Evolutionary conservation across 2,797 vertebrate genomes (phyloP).

Genomic region (Percopsis omiscomaycus): DNA sequence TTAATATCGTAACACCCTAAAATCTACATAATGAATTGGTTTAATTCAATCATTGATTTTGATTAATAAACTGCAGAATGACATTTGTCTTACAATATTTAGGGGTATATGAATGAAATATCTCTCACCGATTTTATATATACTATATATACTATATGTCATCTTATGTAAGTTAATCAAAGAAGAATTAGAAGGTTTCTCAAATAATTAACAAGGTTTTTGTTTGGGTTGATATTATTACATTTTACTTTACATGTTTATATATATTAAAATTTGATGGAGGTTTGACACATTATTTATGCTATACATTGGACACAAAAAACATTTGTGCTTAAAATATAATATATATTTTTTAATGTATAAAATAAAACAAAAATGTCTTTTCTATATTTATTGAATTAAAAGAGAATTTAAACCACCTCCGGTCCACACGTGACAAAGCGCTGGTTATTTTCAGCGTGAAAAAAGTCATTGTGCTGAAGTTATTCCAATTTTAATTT

Average conservation of each 20-base stretch:
- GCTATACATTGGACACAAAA: not conserved
- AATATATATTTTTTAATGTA: not conserved
- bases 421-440: slow-evolving; percentile 14
- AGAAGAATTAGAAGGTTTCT: too few relatives aligned
- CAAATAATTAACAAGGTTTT: too few relatives aligned
- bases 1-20: too few relatives aligned
- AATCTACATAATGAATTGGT: too few relatives aligned
- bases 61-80: too few relatives aligned
- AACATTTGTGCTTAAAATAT: not conserved
- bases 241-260: not conserved
- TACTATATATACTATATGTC: too few relatives aligned
- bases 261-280: not conserved
- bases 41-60: too few relatives aligned
- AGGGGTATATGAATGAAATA: too few relatives aligned
- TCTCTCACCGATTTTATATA: too few relatives aligned
- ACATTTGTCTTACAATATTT: too few relatives aligned
- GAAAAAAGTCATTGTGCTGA: slow-evolving; percentile 51
- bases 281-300: too few relatives aligned
- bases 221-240: not conserved
- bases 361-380: not conserved
- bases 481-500: slow-evolving; percentile 61
- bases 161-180: too few relatives aligned
- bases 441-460: slow-evolving; percentile 17
- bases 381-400: not conserved
- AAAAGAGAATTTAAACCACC: slow-evolving; percentile 10